Base-by-base conservation (phyloP, 2,888 invertebrate genomes). In the Tetragonisca angustula region DNA sequence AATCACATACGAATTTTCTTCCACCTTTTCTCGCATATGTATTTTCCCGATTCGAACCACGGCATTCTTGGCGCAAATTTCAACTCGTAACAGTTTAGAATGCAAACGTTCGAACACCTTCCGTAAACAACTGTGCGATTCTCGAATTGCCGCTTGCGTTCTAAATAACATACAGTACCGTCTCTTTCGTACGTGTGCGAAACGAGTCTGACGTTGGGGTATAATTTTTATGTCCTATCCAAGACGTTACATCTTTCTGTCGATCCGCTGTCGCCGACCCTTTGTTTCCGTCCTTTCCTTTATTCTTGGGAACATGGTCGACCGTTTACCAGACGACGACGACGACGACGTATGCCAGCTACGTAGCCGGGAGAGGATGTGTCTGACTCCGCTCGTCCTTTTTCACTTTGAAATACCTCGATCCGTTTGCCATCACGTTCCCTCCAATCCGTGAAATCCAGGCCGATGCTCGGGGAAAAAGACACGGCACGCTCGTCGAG, bases 191-290 rank as follows among this genome's bases (percentile, higher is more conserved):
- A 27, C 74, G 32, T 19, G 56, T 64, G 56, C 69, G 73, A 36
- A 73, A 72, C 56, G 19, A 70, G 62, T 50, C 43, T 36, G 80
- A 50, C 79, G 73, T 64, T n/a, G 64, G 64, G 72, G 81, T 84
- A 85, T 85, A 84, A 85, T 84, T 85, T 85, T 85, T 72, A 84
- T 70, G 56, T 70, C 54, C 65, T 17, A 32, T n/a, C 32, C 59
- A 36, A 15, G 65, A 56, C 65, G 49, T 27, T 75, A 69, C 59
- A 17, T 75, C 77, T 62, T 59, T 21, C 70, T 75, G 76, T 77
- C 83, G 76, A 76, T 75, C 62, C 74, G 9, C n/a, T 68, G 62
- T 76, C 70, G 67, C 13, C 74, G 62, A 27, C 61, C 73, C 78
- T 79, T 80, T 81, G 81, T 81, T 70, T 36, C 74, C 36, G 67